Conservation (phyloP, 2,888 invertebrate genomes). For the Pristionchus maxplancki region DNA sequence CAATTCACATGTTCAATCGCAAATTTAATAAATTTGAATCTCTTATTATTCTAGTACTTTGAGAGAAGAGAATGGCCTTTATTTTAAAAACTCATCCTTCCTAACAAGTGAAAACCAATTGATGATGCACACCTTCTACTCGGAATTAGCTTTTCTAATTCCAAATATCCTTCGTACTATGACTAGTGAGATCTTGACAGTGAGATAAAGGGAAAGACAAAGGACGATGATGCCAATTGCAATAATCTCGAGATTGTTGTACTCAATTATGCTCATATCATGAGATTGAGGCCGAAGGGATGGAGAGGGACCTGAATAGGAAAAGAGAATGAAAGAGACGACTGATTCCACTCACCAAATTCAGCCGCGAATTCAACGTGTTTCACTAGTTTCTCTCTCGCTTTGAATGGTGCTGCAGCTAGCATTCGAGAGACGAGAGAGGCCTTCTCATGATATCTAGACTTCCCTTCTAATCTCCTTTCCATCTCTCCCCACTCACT, state of each 20-base stretch:
- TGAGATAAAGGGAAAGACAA: not conserved
- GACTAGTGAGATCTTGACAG: not conserved
- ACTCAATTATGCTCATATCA: not conserved
- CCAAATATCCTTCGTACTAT: not conserved
- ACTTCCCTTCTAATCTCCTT: not conserved
- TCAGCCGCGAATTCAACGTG: constrained; percentile 5
- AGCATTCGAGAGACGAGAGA: constrained; percentile 3
- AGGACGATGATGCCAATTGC: not conserved
- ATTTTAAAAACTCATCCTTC: not conserved
- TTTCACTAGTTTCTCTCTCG: not conserved
- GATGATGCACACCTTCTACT: not conserved
- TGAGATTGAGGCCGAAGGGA: constrained; percentile 16
- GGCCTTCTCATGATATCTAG: constrained; percentile 6
- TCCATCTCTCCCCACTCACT: not conserved
- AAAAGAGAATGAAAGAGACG: not conserved
- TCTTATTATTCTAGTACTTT: not conserved
- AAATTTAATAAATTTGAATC: not conserved
- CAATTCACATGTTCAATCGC: not conserved
- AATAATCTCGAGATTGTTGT: constrained; percentile 16
- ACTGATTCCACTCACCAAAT: not conserved
- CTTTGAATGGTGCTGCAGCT: not conserved
- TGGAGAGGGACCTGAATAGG: not conserved
- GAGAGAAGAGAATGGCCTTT: not conserved
- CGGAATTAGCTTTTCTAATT: not conserved
- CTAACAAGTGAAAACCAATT: not conserved